Evolutionary conservation across 2,113 vertebrate genomes (phyloP).

Genomic region (Charina bottae): DNA sequence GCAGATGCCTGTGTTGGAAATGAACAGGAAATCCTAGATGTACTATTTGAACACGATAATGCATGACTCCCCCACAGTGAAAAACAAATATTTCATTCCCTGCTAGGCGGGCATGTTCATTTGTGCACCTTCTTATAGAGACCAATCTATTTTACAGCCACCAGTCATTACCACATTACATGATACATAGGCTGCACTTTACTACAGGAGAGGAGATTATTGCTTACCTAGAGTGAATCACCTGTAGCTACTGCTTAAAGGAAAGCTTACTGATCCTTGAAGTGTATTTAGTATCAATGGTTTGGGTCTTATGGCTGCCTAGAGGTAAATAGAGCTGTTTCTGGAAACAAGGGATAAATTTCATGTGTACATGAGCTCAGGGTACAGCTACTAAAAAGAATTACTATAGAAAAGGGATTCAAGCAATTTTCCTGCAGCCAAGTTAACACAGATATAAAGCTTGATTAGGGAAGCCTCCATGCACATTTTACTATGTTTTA

Average conservation of each 20-base stretch:
- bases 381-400: slow-evolving; percentile 19
- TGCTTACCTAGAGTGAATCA: slow-evolving; percentile 16
- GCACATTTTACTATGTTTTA: background rate
- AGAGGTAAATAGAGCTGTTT: slow-evolving; percentile 38
- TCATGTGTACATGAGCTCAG: slow-evolving; percentile 8
- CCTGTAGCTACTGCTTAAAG: slow-evolving; percentile 23
- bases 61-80: background rate
- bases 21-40: background rate
- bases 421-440: background rate
- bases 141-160: background rate
- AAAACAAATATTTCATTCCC: background rate
- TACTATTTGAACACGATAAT: background rate
- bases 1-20: background rate
- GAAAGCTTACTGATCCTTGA: slow-evolving; percentile 24
- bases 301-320: slow-evolving; percentile 20
- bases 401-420: background rate
- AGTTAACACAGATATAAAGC: background rate
- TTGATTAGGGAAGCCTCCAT: background rate
- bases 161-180: slow-evolving; percentile 13
- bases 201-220: slow-evolving; percentile 5
- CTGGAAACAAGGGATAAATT: slow-evolving; percentile 31
- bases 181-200: slow-evolving; percentile 8
- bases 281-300: slow-evolving; percentile 17
- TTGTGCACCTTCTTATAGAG: background rate
- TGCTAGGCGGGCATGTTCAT: background rate